Percentiles rank a stretch among this genome's conserved stretches.
phyloP scores from a whole-genome alignment of 37 sponge, comb jelly and placozoan genomes.

The Chondrilla cf. caribensis region DNA sequence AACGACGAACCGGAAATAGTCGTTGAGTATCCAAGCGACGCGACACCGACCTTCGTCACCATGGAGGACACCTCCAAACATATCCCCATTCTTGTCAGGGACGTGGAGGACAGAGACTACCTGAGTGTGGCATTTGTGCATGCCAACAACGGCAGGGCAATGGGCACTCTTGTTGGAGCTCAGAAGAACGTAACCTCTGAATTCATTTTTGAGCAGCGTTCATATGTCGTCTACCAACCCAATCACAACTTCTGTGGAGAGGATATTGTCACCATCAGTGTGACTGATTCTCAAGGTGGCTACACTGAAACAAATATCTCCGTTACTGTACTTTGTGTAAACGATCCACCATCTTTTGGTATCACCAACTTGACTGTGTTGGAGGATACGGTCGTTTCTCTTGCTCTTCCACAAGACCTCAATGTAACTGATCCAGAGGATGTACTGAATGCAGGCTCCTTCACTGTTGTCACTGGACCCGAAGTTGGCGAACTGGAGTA shows the following conservation, averaged over 20 bases:
- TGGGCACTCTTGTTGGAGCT: neutral
- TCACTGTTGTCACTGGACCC: constrained; percentile 44
- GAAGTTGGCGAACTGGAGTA: constrained; percentile 51
- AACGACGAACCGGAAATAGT: constrained; percentile 69
- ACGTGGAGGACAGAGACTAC: constrained; percentile 45
- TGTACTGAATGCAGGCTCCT: constrained; percentile 56
- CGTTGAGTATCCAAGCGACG: constrained; percentile 12
- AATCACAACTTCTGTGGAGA: constrained; percentile 65
- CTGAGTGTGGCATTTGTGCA: constrained; percentile 17
- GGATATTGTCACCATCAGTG: constrained; percentile 45
- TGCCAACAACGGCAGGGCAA: constrained; percentile 23
- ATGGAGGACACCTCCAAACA: constrained; percentile 51
- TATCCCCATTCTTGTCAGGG: constrained; percentile 44
- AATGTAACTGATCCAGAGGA: constrained; percentile 70
- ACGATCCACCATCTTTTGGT: constrained; percentile 77
- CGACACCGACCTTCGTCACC: neutral
- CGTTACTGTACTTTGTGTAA: constrained; percentile 56
- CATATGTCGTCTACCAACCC: constrained; percentile 64
- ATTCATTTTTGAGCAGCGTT: constrained; percentile 26
- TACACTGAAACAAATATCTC: constrained; percentile 36
- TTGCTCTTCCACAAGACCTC: constrained; percentile 62
- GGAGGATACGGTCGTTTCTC: constrained; percentile 52
- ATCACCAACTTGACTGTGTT: constrained; percentile 35
- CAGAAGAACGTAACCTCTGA: neutral
- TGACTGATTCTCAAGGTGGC: constrained; percentile 53